Base-by-base conservation (phyloP, 2,888 invertebrate species). In the Spilosoma lubricipeda region DNA sequence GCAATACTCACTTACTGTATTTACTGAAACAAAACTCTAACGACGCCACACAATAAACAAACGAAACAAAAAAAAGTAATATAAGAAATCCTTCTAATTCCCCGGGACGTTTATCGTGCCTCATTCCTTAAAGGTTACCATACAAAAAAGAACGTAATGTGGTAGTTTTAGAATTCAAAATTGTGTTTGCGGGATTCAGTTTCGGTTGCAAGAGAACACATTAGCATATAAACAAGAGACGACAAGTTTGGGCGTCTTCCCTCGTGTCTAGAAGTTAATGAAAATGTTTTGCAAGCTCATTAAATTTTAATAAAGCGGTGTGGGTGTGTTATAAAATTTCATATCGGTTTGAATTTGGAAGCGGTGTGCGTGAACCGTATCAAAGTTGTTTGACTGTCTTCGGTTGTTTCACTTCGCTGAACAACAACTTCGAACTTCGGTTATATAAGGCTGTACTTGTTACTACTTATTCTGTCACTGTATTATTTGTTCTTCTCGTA, bases 181-280 rank as follows among this genome's bases (percentile, higher is more conserved):
- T 86, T 72, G 76, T 65, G 64, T 52, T 65, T 56, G 59, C 59
- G 66, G 56, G 39, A 52, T 45, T 36, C 70, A 67, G 77, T 78
- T 81, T 77, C 66, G 80, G 82, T 81, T 86, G 85, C 88, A 87
- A 81, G 86, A 84, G 84, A 86, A 86, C 80, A 82, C 86, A 92
- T 93, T 93, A 91, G 90, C 93, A 93, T 93, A 91, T 91, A 92
- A 91, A 93, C 92, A 91, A 90, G 92, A 84, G 84, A 78, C 84
- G 84, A 83, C 85, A 88, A 89, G 84, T 88, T 86, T 84, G 23
- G 66, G 85, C 85, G 88, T 87, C 86, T 86, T 86, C 81, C 80
- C 83, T 75, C 81, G 72, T 81, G 85, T 86, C 80, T 81, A 73
- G 82, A 81, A 83, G 83, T 86, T 91, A 91, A 90, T 91, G 89